A percentile compares a stretch with the other conserved stretches of the same genome.
These are phyloP conservation scores for Platorchestia sp. DNA, from an alignment of 1,140 invertebrate genomes.

Conservation along the genomic window DNA sequence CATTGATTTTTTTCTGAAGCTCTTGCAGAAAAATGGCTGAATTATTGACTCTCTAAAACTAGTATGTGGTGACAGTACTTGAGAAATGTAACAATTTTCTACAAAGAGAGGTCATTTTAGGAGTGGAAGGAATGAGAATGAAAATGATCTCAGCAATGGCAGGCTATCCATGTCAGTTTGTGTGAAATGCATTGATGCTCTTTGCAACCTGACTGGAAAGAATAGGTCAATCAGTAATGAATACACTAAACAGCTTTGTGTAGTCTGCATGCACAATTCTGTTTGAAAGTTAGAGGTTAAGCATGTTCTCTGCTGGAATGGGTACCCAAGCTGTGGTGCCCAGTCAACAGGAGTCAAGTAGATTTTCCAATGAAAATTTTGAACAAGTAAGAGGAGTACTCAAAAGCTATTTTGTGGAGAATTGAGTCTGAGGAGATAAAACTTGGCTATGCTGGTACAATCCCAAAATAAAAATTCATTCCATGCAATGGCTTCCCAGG, in stretches of 20 bases:
- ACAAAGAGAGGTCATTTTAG: not conserved
- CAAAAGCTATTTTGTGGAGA: slow-evolving; percentile 30
- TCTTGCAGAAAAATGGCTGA: not conserved
- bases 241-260: not conserved
- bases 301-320: not conserved
- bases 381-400: slow-evolving; percentile 40
- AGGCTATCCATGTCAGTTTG: not conserved
- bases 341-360: not conserved
- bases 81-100: not conserved
- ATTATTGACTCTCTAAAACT: not conserved
- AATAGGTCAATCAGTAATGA: not conserved
- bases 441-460: slow-evolving; percentile 29
- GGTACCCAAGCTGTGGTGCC: not conserved
- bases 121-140: not conserved
- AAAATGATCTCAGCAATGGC: not conserved
- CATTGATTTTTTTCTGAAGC: not conserved
- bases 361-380: slow-evolving; percentile 54
- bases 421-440: slow-evolving; percentile 46
- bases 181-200: slow-evolving; percentile 34
- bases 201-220: slow-evolving; percentile 20
- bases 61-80: slow-evolving; percentile 43
- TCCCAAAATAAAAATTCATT: not conserved
- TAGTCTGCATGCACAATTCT: not conserved
- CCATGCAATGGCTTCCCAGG: not conserved
- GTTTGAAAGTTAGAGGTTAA: not conserved